phyloP scores from a whole-genome alignment of 2,113 vertebrate species.

The Candoia aspera region DNA sequence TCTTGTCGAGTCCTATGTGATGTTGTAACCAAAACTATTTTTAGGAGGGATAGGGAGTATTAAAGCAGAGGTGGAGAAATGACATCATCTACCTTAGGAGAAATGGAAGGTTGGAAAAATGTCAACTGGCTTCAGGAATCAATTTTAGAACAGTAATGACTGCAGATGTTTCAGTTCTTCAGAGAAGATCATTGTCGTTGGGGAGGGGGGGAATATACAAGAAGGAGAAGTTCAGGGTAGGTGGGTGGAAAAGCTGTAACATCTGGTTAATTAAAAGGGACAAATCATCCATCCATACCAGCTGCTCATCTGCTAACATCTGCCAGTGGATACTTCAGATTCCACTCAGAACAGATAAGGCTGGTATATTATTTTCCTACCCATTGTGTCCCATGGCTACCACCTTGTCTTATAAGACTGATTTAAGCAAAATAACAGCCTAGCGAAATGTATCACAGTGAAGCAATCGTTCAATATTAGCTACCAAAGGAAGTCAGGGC shows the following conservation, averaged over 20 bases:
- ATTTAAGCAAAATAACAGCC: neutral
- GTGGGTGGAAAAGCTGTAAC: conserved; percentile 9
- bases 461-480: neutral
- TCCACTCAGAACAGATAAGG: neutral
- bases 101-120: conserved; percentile 4
- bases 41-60: neutral
- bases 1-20: neutral
- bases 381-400: neutral
- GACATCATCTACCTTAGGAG: neutral
- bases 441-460: neutral
- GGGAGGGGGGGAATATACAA: neutral
- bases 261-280: neutral
- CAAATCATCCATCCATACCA: neutral
- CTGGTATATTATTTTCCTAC: neutral
- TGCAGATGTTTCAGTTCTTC: neutral
- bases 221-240: neutral
- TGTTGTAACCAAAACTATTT: neutral
- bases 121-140: neutral
- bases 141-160: conserved; percentile 8
- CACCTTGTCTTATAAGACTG: neutral
- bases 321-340: neutral
- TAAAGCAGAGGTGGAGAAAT: neutral
- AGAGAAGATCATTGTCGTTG: neutral
- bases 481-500: neutral
- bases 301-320: neutral